Percentiles rank a stretch among this genome's conserved stretches.
phyloP scores from a whole-genome alignment of 2,797 vertebrate genomes.

The Falco naumanni region DNA sequence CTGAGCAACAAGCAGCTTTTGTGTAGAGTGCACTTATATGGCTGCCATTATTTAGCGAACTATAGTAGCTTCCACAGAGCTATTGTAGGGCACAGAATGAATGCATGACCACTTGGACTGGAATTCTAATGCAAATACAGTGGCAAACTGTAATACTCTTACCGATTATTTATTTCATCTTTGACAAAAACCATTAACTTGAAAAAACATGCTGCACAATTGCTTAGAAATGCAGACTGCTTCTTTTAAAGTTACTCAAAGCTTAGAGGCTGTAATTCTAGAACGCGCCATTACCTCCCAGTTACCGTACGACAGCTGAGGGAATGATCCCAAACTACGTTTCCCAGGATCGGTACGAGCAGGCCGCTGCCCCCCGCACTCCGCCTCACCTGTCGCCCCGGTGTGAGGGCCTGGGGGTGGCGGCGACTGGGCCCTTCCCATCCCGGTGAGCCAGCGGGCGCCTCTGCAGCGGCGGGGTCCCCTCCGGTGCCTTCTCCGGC shows the following conservation, averaged over 20 bases:
- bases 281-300: accelerated
- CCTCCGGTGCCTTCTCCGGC: background rate
- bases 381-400: background rate
- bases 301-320: no score
- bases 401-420: background rate
- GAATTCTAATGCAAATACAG: accelerated
- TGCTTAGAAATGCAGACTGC: accelerated
- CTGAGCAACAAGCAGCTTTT: background rate
- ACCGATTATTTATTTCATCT: background rate
- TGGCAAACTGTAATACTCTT: background rate
- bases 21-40: accelerated
- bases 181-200: background rate
- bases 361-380: background rate
- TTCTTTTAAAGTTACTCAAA: background rate
- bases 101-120: background rate
- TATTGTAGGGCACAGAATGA: background rate
- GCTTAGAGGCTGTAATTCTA: background rate
- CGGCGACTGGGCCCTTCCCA: background rate
- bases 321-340: no score
- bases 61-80: accelerated
- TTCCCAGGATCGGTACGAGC: no score
- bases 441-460: background rate
- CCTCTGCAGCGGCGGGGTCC: background rate
- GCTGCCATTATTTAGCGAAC: background rate
- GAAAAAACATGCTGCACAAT: accelerated